These are phyloP conservation scores for Macropus fuliginosus DNA, from an alignment of 2,797 vertebrate genomes.

Conservation along the genomic window DNA sequence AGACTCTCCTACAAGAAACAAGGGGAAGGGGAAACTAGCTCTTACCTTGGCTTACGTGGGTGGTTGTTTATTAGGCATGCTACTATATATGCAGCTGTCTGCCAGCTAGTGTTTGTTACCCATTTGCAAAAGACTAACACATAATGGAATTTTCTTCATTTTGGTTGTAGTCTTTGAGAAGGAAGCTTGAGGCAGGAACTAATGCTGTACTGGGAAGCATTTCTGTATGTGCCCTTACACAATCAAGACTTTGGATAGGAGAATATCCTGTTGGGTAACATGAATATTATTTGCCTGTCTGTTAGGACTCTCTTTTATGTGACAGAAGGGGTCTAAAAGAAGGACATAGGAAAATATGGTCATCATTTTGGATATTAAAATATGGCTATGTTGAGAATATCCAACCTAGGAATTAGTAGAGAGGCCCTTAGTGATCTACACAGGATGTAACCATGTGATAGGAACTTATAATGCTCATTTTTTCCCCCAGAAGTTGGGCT, in stretches of 20 bases:
- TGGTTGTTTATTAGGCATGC: background rate
- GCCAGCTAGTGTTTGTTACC: background rate
- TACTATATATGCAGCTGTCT: background rate
- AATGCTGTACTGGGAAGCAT: conserved; percentile 30
- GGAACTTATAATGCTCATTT: fast-evolving
- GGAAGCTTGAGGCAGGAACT: conserved; percentile 52
- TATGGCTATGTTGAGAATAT: conserved; percentile 15
- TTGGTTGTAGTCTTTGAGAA: conserved; percentile 58
- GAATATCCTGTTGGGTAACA: conserved; percentile 92
- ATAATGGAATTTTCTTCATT: conserved; percentile 10
- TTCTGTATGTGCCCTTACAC: conserved; percentile 43
- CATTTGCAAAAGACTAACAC: conserved; percentile 15
- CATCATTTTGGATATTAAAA: fast-evolving
- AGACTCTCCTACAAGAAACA: conserved; percentile 56
- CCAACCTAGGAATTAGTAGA: background rate
- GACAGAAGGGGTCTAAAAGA: background rate
- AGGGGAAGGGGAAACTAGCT: conserved; percentile 1
- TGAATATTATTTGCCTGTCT: conserved; percentile 86
- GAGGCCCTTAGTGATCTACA: background rate
- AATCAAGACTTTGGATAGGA: conserved; percentile 27
- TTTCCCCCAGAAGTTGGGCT: background rate
- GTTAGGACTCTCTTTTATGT: fast-evolving
- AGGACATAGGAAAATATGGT: background rate
- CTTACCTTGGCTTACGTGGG: background rate
- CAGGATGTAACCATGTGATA: background rate